Evolutionary conservation across 2,113 vertebrate species (phyloP).

Genomic region (Coracopsis vasa): DNA sequence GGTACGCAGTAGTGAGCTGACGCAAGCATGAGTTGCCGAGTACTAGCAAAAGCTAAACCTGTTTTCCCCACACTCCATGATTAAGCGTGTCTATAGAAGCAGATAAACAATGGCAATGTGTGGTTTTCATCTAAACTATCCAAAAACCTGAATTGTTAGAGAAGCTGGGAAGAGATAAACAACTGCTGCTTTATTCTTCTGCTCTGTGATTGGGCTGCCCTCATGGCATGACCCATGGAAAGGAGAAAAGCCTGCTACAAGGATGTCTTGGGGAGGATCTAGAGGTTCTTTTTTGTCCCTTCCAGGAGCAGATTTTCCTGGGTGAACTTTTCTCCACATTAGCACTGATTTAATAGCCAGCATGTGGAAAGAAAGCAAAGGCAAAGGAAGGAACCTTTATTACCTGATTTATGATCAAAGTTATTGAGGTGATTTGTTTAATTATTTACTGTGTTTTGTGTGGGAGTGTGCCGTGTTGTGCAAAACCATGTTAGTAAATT

Average conservation of each 20-base stretch:
- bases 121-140: not conserved
- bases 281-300: not conserved
- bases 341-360: not conserved
- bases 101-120: rapidly evolving
- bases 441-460: not conserved
- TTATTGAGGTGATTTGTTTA: not conserved
- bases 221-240: not conserved
- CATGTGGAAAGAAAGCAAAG: not conserved
- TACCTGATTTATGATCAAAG: not conserved
- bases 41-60: not conserved
- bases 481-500: not conserved
- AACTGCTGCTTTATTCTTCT: not conserved
- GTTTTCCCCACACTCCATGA: not conserved
- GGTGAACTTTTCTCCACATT: not conserved
- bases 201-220: not conserved
- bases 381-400: not conserved
- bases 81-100: not conserved
- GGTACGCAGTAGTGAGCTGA: not conserved
- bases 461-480: not conserved
- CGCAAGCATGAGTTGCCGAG: not conserved
- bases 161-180: not conserved
- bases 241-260: not conserved
- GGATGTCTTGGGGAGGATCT: not conserved
- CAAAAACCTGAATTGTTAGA: not conserved
- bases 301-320: not conserved